phyloP scores from a whole-genome alignment of 1,140 invertebrate genomes.

The Papilio helenus region DNA sequence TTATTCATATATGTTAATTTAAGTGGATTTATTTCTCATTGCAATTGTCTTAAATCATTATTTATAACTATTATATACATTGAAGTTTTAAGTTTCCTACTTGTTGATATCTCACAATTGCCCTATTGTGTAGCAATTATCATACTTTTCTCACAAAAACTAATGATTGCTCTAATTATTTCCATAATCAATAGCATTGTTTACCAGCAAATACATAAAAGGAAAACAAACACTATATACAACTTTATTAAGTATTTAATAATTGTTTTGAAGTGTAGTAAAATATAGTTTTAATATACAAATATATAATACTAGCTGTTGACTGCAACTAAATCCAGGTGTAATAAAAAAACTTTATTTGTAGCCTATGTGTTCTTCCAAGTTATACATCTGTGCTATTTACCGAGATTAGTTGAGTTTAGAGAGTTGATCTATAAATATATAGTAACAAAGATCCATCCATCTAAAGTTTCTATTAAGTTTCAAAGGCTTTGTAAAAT shows the following conservation, averaged over 20 bases:
- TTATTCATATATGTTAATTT: not conserved
- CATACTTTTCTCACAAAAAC: conserved; percentile 25
- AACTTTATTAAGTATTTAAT: not conserved
- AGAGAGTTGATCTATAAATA: too few relatives aligned
- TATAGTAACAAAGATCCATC: too few relatives aligned
- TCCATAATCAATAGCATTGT: conserved; percentile 6
- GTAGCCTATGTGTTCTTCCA: too few relatives aligned
- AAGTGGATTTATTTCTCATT: not conserved
- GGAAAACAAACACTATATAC: not conserved
- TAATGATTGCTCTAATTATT: conserved; percentile 28
- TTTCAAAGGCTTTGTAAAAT: too few relatives aligned
- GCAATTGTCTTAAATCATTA: not conserved
- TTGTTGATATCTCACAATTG: conserved; percentile 27
- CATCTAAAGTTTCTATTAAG: too few relatives aligned
- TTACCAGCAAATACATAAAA: not conserved
- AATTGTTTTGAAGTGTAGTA: too few relatives aligned
- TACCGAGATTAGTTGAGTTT: too few relatives aligned
- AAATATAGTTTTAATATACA: too few relatives aligned
- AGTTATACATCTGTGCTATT: too few relatives aligned
- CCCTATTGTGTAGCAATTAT: conserved; percentile 31
- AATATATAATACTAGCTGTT: too few relatives aligned
- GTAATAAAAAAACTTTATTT: too few relatives aligned
- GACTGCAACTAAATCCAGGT: too few relatives aligned
- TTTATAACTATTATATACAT: not conserved
- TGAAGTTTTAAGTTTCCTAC: not conserved